Conservation (phyloP, 2,113 vertebrate genomes). For the Lepisosteus osseus region DNA sequence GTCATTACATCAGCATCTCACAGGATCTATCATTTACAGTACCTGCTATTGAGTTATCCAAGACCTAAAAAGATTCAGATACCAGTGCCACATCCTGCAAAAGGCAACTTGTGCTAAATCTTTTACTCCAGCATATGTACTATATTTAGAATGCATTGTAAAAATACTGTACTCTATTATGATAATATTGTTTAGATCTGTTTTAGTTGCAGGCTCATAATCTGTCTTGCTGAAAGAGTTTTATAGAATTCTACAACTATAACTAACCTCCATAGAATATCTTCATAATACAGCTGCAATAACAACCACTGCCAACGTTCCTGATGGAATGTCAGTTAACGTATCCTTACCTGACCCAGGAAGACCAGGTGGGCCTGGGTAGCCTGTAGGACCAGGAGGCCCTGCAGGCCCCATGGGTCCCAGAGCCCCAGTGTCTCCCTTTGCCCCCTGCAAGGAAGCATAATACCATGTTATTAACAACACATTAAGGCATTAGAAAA, state of each 20-base stretch:
- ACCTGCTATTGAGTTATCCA: slow-evolving; percentile 45
- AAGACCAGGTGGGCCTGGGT: slow-evolving; percentile 80
- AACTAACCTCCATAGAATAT: too few species aligned
- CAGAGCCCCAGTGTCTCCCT: slow-evolving; percentile 74
- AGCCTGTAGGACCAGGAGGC: slow-evolving; percentile 80
- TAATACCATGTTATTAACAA: not conserved
- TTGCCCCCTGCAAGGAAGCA: slow-evolving; percentile 73
- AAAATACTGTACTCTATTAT: too few species aligned
- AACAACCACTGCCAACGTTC: not conserved
- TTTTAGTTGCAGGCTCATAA: too few species aligned
- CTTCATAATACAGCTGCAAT: too few species aligned
- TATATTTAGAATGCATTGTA: not conserved
- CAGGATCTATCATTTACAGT: slow-evolving; percentile 27
- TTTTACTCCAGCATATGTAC: too few species aligned
- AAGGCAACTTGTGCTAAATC: not conserved
- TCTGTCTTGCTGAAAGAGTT: too few species aligned
- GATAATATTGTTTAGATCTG: too few species aligned
- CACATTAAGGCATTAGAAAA: not conserved
- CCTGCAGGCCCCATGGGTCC: slow-evolving; percentile 86
- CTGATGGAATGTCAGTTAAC: not conserved
- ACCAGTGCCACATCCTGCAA: slow-evolving; percentile 32
- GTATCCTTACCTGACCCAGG: slow-evolving; percentile 74
- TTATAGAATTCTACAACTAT: too few species aligned
- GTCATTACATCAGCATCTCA: slow-evolving; percentile 46
- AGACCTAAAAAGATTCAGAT: slow-evolving; percentile 41